Base-by-base conservation (phyloP, 2,113 vertebrate genomes). In the Cygnus buccinator region DNA sequence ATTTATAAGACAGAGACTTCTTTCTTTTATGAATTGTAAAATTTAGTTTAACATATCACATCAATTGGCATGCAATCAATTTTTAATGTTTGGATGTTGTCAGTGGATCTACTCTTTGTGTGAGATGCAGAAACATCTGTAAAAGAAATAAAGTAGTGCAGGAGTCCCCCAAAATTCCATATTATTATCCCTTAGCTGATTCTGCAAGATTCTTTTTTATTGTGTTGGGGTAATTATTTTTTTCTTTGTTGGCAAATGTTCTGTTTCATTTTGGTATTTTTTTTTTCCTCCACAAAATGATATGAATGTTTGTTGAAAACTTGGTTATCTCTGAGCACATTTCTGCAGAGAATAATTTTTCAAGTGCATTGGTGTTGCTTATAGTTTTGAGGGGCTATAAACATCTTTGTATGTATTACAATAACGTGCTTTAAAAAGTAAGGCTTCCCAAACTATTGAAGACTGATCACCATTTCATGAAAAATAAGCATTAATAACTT, bases 11-110 rank as follows among this genome's bases (percentile, higher is more conserved):
- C 80, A 78, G 72, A 91, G 63, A 66, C 13, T 58, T 92, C 35
- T 90, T 94, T 76, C 87, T 88, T 94, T 81, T 80, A 91, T 75
- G 87, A 74, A 81, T 88, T 72, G 73, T 97, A 95, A 97, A 97
- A 70, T 95, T 93, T 97, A 97, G 88, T 88, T 90, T 94, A 94
- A 81, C 33, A 82, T 96, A 96, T 90, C 72, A 91, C 95, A 68
- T 92, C n/a, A 78, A 95, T 94, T 89, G 76, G 6, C 35, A 28
- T 78, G 4, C 43, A 74, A 8, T 81, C 31, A 43, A 37, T n/a
- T 80, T 54, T 66, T 10, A 81, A 35, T 75, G n/a, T 77, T 80
- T 46, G 37, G 11, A 19, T 46, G 48, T 87, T 76, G 91, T 85
- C 63, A 89, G 6, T 87, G 54, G 89, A 63, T 97, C 95, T 83